phyloP scores from a whole-genome alignment of 2,888 invertebrate genomes.

The Megalurothrips usitatus region DNA sequence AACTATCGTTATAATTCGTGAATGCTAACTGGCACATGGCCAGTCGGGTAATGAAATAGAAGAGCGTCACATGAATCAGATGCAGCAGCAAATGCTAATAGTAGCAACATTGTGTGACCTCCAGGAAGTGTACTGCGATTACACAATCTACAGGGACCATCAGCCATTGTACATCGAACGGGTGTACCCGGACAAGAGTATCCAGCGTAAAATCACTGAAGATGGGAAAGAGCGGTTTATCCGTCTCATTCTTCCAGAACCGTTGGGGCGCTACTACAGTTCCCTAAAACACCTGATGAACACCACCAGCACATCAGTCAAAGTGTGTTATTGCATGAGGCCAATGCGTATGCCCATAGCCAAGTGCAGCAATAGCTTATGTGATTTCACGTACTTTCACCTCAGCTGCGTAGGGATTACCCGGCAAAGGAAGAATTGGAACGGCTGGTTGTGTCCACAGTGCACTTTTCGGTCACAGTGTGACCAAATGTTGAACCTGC shows the following conservation, averaged over 20 bases:
- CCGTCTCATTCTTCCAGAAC: not conserved
- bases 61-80: not conserved
- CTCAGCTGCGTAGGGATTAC: not conserved
- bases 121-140: not conserved
- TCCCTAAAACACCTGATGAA: not conserved
- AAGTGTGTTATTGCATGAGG: not conserved
- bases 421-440: not conserved
- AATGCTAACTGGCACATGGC: no score
- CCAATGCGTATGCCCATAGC: not conserved
- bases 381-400: not conserved
- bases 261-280: not conserved
- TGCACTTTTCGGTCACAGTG: no score
- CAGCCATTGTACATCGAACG: not conserved
- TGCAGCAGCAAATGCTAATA: conserved; percentile 15
- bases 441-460: not conserved
- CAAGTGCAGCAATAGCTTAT: not conserved
- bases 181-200: not conserved
- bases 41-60: not conserved
- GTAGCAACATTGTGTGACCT: not conserved
- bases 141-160: not conserved
- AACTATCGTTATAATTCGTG: no score
- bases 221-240: not conserved
- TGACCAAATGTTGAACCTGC: no score
- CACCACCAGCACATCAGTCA: not conserved
- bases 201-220: not conserved